A percentile compares a stretch with the other conserved stretches of the same genome.
phyloP scores from a whole-genome alignment of 2,113 vertebrate species.

The Barnardius zonarius region DNA sequence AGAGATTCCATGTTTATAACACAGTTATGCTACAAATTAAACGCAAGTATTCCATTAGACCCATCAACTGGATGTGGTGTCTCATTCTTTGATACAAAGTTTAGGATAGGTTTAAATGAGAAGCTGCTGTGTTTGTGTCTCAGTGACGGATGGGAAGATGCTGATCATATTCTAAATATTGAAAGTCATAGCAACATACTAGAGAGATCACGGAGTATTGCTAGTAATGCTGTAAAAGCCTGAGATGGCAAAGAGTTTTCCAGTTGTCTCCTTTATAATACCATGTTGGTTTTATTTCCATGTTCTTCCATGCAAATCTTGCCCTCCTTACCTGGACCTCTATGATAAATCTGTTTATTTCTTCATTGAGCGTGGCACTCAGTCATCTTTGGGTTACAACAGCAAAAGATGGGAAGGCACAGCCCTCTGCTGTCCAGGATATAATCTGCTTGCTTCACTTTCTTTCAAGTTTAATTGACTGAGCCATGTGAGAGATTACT shows the following conservation, averaged over 20 bases:
- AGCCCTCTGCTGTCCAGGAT: neutral
- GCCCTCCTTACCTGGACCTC: neutral
- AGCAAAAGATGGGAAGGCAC: neutral
- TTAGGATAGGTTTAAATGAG: neutral
- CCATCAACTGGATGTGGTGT: fast-evolving
- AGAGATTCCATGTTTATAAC: neutral
- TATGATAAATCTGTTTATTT: neutral
- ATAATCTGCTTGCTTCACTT: neutral
- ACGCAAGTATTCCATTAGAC: neutral
- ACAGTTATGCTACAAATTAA: neutral
- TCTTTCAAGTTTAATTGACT: constrained; percentile 45
- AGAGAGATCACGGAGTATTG: neutral
- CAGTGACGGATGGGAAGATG: neutral
- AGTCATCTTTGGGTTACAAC: neutral
- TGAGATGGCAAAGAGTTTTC: neutral
- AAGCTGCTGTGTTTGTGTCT: neutral
- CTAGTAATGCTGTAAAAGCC: neutral
- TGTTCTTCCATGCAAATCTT: neutral
- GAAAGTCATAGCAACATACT: neutral
- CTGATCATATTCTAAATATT: neutral
- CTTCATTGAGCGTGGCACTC: neutral
- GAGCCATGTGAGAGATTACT: constrained; percentile 41
- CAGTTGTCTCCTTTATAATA: neutral
- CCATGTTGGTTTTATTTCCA: neutral
- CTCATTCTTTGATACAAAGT: neutral